phyloP scores from a whole-genome alignment of 2,113 vertebrate species.

The Acrocephalus arundinaceus region DNA sequence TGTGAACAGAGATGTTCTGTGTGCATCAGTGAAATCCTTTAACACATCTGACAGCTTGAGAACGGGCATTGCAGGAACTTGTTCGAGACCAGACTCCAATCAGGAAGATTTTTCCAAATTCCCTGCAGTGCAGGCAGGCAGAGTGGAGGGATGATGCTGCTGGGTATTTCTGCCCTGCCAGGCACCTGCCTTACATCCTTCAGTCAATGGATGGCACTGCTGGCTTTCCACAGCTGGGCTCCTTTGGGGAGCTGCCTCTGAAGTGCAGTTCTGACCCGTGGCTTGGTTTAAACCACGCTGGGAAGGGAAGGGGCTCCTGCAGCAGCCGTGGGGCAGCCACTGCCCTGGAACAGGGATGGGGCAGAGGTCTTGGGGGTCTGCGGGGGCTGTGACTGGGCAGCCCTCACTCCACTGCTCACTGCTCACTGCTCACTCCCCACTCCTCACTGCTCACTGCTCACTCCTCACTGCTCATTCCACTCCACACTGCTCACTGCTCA shows the following conservation, averaged over 20 bases:
- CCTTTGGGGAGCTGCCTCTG: not conserved
- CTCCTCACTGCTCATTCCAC: too few relatives aligned
- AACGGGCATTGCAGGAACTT: not conserved
- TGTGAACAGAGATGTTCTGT: not conserved
- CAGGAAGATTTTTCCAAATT: not conserved
- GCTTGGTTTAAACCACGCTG: not conserved
- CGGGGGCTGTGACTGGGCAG: not conserved
- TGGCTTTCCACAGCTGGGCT: conserved; percentile 6
- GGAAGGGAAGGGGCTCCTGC: not conserved
- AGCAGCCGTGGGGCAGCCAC: not conserved
- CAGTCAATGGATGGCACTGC: conserved; percentile 63
- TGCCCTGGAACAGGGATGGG: not conserved
- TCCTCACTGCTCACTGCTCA: too few relatives aligned
- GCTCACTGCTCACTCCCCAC: too few relatives aligned
- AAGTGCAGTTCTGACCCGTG: not conserved
- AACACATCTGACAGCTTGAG: not conserved
- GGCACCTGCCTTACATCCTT: conserved; percentile 15
- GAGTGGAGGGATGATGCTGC: not conserved
- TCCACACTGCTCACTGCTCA: too few relatives aligned
- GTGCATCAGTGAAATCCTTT: not conserved
- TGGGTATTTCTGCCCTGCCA: not conserved
- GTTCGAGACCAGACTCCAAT: not conserved
- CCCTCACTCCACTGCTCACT: too few relatives aligned
- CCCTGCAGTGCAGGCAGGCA: not conserved
- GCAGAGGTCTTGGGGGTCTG: not conserved